Base-by-base conservation (phyloP, 2,888 invertebrate species). In the Microplitis deprimator region DNA sequence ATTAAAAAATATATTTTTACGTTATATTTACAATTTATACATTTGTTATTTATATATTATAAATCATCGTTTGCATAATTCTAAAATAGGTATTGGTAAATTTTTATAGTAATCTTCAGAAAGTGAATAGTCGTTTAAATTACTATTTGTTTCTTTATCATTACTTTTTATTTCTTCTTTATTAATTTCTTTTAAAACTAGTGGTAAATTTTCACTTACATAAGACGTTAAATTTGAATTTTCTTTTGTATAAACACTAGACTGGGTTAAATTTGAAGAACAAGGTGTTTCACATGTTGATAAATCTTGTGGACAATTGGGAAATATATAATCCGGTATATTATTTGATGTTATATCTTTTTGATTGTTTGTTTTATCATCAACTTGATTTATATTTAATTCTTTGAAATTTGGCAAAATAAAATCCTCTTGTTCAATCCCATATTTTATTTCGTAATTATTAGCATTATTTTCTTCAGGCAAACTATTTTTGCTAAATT, bases 401-500 rank as follows among this genome's bases (percentile, higher is more conserved):
- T 13, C n/a, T 38, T 73, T 61, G 0, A 81, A 77, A 64, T 79
- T 67, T 16, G 79, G 78, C 1, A 78, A 69, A 16, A 68, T 50
- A 0, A 68, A 60, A 50, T 78, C 78, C 61, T 38, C 65, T 8
- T 60, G 70, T 38, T 39, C 61, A 13, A 29, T 3, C 7, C 65
- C 65, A 38, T 65, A 65, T 29, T 65, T 20, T 1, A 65, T 29
- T 29, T 65, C 38, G 3, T 20, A 6, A n/a, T 74, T 20, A 6
- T 38, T 17, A 41, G 62, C 61, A 50, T 59, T 39, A 39, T 73
- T 2, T n/a, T 40, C 50, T 10, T 68, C 16, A 38, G 40, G 16
- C 10, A 16, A 1, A 16, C 65, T 65, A 61, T 73, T 76, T 7
- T 39, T 41, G 71, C 75, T 81, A 10, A 84, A 83, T 77, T 84